Evolutionary conservation across 2,888 invertebrate species (phyloP), one percentile per base, ranked within the genome.

Genomic region (Thymelicus sylvestris): DNA sequence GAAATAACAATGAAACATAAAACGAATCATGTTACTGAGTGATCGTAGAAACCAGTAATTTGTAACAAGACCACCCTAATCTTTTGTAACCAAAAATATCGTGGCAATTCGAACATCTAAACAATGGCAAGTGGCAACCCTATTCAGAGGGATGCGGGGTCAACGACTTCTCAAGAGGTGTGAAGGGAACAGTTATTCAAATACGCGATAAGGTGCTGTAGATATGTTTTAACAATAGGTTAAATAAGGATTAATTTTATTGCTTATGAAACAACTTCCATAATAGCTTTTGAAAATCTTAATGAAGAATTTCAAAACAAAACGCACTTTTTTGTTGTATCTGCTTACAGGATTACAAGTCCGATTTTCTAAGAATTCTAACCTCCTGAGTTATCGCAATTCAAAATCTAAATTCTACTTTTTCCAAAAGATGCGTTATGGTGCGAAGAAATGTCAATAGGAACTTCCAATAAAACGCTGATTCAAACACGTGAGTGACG

Each of bases 71-170:
- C 74, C 73, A 59, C 57, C 59, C 57, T 69, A 79, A 82, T 83
- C 84, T 84, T 81, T 69, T 63, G 63, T 68, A 31, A 57, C 63
- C 63, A 44, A 69, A 67, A 83, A 82, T 85, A 80, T 81, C 83
- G 76, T 72, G 80, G 83, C 83, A 83, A 82, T 79, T 80, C 79
- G 78, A 78, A 79, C 77, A 82, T 74, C 73, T 63, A 83, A 86
- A 88, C 87, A 88, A 88, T 86, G 12, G 12, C 44, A 10, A 31
- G 10, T 44, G 77, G 82, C 76, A 78, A 86, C 87, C 88, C 78
- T 82, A 74, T 73, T 72, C 74, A 74, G 77, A 80, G 82, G 85
- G 86, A 80, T 79, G 76, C 72, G 75, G 79, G 88, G 82, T 86
- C 85, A 82, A 65, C 78, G 85, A 85, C 80, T 83, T 70, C 74